Conservation (phyloP, 2,113 vertebrate species). For the Oreochromis aureus region DNA sequence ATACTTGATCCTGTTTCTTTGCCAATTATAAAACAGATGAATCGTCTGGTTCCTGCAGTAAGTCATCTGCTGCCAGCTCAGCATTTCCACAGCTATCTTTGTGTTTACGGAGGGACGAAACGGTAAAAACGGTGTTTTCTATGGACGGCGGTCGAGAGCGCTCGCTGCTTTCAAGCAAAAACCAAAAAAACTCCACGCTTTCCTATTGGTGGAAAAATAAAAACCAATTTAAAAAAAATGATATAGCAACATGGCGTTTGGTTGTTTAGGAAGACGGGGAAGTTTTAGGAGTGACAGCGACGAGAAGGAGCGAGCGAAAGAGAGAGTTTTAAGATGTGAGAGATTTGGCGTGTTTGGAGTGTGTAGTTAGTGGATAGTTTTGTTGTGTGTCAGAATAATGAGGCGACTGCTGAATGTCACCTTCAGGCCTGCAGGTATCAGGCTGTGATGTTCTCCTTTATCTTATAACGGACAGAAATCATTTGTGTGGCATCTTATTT, state of each 20-base stretch:
- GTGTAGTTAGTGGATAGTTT: not conserved
- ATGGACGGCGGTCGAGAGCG: not conserved
- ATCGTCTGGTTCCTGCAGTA: not conserved
- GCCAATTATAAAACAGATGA: not conserved
- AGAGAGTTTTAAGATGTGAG: not conserved
- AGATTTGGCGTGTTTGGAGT: not conserved
- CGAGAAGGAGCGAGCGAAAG: not conserved
- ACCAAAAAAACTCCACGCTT: not conserved
- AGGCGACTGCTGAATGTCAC: not conserved
- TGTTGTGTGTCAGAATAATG: not conserved
- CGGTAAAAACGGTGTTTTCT: not conserved
- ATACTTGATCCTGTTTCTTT: accelerated
- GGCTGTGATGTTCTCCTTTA: not conserved
- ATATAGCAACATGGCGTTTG: not conserved
- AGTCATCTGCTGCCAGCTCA: not conserved
- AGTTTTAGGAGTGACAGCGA: not conserved
- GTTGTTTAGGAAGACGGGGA: not conserved
- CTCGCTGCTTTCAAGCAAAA: not conserved
- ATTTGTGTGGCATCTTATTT: not conserved
- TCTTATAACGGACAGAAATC: accelerated
- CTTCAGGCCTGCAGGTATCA: not conserved
- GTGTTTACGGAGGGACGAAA: not conserved
- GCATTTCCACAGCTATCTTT: not conserved
- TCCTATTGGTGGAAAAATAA: not conserved
- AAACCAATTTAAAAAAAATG: accelerated